phyloP scores from a whole-genome alignment of 2,888 invertebrate species.

The Nesidiocoris tenuis region DNA sequence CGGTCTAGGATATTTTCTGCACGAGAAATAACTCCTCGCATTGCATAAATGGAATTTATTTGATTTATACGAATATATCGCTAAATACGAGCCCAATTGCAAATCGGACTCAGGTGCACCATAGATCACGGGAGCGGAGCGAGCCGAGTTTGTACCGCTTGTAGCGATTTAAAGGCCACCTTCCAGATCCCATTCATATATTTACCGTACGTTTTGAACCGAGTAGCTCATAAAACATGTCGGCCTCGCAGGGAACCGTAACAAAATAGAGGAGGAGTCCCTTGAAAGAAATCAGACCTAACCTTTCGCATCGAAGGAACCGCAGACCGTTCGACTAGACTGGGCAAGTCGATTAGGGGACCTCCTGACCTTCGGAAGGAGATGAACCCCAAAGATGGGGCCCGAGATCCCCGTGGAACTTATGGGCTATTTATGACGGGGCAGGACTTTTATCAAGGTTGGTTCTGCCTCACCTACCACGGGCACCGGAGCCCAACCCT shows the following conservation, averaged over 20 bases:
- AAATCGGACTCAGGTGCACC: background rate
- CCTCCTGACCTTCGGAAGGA: background rate
- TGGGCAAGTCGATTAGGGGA: background rate
- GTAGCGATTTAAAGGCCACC: background rate
- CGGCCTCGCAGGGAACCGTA: background rate
- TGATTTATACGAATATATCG: too few species aligned
- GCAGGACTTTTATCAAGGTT: constrained; percentile 34
- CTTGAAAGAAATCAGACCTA: background rate
- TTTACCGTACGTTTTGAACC: background rate
- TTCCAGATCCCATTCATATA: background rate
- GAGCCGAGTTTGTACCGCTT: background rate
- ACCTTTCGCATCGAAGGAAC: background rate
- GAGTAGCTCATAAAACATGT: background rate
- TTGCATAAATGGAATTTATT: too few species aligned
- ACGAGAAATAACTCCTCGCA: too few species aligned
- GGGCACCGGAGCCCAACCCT: background rate
- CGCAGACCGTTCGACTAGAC: background rate
- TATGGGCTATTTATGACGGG: constrained; percentile 29
- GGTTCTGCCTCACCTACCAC: constrained; percentile 34
- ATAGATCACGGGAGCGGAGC: background rate
- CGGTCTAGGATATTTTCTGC: too few species aligned
- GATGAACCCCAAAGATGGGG: background rate
- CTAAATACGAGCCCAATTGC: too few species aligned
- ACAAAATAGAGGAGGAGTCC: background rate
- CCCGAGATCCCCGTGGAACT: background rate